Evolutionary conservation across 1,140 invertebrate genomes (phyloP).

Genomic region (Hyles euphorbiae): DNA sequence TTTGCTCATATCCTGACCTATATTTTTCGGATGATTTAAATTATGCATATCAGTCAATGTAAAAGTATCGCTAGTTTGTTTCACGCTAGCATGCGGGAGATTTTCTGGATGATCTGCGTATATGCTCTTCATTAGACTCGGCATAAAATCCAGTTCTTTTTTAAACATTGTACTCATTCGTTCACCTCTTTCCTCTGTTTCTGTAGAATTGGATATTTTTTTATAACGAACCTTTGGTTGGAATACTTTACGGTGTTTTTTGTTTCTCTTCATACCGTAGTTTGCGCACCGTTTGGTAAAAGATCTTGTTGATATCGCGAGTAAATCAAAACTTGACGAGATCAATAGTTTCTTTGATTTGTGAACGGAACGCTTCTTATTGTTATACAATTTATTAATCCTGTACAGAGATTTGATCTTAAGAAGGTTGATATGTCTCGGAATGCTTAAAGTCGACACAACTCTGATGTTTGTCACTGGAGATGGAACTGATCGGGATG

Average conservation of each 20-base stretch:
- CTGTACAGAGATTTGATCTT: conserved; percentile 18
- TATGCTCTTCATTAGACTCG: conserved; percentile 32
- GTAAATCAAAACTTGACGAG: conserved; percentile 40
- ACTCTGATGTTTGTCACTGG: conserved; percentile 35
- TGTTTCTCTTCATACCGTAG: conserved; percentile 18
- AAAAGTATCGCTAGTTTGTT: conserved; percentile 16
- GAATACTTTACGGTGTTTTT: conserved; percentile 21
- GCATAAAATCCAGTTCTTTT: conserved; percentile 19
- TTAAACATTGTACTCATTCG: conserved; percentile 2
- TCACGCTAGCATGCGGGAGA: conserved; percentile 18
- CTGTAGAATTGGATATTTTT: conserved; percentile 12
- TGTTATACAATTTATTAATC: conserved; percentile 24
- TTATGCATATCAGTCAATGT: conserved; percentile 25
- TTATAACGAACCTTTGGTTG: conserved; percentile 23
- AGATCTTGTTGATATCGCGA: conserved; percentile 38
- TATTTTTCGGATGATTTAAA: not conserved
- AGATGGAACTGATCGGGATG: conserved; percentile 30
- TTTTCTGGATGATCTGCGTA: conserved; percentile 24
- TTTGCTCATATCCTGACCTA: no score
- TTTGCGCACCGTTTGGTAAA: conserved; percentile 35
- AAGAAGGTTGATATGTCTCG: conserved; percentile 31
- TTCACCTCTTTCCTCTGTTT: not conserved
- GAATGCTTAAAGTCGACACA: conserved; percentile 56
- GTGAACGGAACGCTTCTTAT: conserved; percentile 24
- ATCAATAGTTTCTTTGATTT: conserved; percentile 27